These are phyloP conservation scores for Holotrichia oblita DNA, from an alignment of 1,140 invertebrate species.

Conservation along the genomic window DNA sequence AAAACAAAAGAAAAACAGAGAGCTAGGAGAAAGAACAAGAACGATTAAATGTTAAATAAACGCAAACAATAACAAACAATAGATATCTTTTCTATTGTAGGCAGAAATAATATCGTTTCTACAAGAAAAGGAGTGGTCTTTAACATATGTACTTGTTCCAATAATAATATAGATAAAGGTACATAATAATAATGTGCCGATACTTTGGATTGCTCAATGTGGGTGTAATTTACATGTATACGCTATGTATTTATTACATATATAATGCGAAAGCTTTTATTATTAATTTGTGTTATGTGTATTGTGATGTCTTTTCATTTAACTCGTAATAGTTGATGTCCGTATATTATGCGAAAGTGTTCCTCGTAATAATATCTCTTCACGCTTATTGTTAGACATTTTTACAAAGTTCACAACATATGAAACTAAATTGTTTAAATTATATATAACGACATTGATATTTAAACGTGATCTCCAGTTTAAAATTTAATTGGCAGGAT, in stretches of 20 bases:
- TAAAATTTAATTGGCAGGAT: too few species aligned
- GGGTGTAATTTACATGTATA: conserved; percentile 50
- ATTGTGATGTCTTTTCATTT: background rate
- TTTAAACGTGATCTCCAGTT: too few species aligned
- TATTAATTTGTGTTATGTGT: conserved; percentile 9
- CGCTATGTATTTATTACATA: conserved; percentile 41
- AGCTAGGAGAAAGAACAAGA: conserved; percentile 23
- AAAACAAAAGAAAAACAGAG: background rate
- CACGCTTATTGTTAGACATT: too few species aligned
- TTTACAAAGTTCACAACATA: too few species aligned
- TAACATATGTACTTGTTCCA: conserved; percentile 52
- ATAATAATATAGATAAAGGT: conserved; percentile 52
- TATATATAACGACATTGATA: too few species aligned
- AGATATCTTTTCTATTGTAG: conserved; percentile 48
- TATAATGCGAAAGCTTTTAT: conserved; percentile 36
- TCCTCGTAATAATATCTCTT: too few species aligned
- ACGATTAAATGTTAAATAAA: conserved; percentile 39
- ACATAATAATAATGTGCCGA: conserved; percentile 51
- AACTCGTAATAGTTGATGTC: background rate
- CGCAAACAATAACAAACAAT: conserved; percentile 46
- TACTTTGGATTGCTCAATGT: conserved; percentile 46
- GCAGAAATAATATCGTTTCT: conserved; percentile 48
- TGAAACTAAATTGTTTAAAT: too few species aligned
- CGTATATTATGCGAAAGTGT: background rate
- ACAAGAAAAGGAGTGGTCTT: conserved; percentile 49